Evolutionary conservation across 53 echinoderm and acorn worm species (phyloP).

Genomic region (Arbacia lixula): DNA sequence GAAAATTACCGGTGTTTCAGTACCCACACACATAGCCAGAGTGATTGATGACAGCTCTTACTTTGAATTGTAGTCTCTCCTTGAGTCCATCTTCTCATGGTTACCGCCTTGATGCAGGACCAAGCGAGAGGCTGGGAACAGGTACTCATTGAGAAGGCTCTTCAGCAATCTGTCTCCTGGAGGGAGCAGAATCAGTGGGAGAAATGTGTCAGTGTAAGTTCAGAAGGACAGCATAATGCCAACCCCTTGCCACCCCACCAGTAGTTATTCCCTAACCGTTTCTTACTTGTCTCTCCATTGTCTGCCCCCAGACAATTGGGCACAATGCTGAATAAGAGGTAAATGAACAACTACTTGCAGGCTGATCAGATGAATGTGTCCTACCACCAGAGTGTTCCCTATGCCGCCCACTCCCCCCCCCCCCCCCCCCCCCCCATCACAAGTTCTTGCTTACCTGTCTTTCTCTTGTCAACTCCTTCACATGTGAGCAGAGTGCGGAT

Average conservation of each 20-base stretch:
- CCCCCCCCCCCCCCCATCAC: not conserved
- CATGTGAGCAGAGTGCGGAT: slow-evolving; percentile 90
- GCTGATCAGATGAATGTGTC: no score
- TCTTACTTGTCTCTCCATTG: no score
- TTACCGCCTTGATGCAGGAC: slow-evolving; percentile 83
- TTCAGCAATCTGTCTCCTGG: slow-evolving; percentile 85
- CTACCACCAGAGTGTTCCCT: no score
- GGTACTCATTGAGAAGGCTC: slow-evolving; percentile 89
- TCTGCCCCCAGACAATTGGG: no score
- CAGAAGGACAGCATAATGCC: no score
- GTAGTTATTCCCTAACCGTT: no score
- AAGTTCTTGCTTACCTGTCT: slow-evolving; percentile 75
- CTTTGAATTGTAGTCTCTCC: slow-evolving; percentile 92
- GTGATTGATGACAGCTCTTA: slow-evolving; percentile 48
- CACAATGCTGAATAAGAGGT: no score
- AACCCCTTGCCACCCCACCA: no score
- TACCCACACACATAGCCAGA: not conserved
- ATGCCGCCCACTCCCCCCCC: no score
- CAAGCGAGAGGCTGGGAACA: slow-evolving; percentile 92
- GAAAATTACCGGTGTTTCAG: no score
- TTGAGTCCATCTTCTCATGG: slow-evolving; percentile 72
- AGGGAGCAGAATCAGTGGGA: not conserved
- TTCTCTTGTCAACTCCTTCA: slow-evolving; percentile 88
- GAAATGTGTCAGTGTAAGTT: no score
- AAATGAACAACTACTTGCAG: no score